These are phyloP conservation scores for Chrysotoxum bicinctum DNA, from an alignment of 2,888 invertebrate genomes.

Conservation along the genomic window DNA sequence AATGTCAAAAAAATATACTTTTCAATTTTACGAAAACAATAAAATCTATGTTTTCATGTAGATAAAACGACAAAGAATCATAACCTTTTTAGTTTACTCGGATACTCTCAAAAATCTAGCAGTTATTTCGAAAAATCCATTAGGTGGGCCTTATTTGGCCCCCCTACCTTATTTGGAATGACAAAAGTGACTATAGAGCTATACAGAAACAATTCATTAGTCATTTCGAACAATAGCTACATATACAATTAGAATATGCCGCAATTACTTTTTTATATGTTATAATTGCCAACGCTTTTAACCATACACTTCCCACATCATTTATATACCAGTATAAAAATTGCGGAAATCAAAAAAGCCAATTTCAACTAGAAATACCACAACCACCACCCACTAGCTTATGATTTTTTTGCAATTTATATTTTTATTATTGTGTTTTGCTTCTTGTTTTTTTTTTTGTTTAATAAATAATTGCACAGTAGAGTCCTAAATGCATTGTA, in stretches of 20 bases:
- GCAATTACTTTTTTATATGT: constrained; percentile 12
- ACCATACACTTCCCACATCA: constrained; percentile 14
- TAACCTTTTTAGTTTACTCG: too few species aligned
- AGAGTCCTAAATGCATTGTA: constrained; percentile 53
- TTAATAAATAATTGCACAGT: constrained; percentile 46
- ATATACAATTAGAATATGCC: not conserved
- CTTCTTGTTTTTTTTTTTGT: constrained; percentile 1
- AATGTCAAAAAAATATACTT: too few species aligned
- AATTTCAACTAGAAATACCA: constrained; percentile 40
- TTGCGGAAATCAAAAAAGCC: constrained; percentile 31
- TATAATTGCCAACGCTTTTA: constrained; percentile 20
- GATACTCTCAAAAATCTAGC: too few species aligned
- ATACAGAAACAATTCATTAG: not conserved
- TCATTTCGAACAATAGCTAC: not conserved
- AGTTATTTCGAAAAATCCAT: too few species aligned
- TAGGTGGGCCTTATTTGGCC: too few species aligned
- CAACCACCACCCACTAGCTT: constrained; percentile 47
- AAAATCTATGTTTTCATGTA: too few species aligned
- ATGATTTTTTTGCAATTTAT: constrained; percentile 24
- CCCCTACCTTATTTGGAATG: not conserved
- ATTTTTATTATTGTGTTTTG: not conserved
- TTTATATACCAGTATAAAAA: not conserved
- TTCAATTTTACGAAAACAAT: too few species aligned
- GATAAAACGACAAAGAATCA: too few species aligned
- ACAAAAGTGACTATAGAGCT: not conserved